A percentile compares a stretch with the other conserved stretches of the same genome.
phyloP scores from a whole-genome alignment of 2,888 invertebrate genomes.

The Eupeodes latifasciatus region DNA sequence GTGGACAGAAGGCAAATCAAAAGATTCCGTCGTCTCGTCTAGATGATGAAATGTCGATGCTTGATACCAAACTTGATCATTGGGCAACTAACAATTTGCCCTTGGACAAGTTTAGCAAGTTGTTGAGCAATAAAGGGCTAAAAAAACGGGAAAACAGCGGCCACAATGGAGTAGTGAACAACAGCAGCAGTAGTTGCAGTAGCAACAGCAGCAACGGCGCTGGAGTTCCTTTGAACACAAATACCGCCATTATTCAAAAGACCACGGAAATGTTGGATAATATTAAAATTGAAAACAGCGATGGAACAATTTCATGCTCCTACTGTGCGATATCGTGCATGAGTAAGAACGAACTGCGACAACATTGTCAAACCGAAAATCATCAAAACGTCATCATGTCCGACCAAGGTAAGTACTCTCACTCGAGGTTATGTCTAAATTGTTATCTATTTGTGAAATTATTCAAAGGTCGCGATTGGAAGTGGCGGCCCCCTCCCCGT shows the following conservation, averaged over 20 bases:
- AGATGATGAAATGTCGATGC: slow-evolving; percentile 84
- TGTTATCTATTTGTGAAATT: slow-evolving; percentile 18
- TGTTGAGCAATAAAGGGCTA: slow-evolving; percentile 82
- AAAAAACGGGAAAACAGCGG: slow-evolving; percentile 79
- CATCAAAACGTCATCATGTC: slow-evolving; percentile 89
- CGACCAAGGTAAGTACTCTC: slow-evolving; percentile 85
- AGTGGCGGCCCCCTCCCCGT: slow-evolving; percentile 88
- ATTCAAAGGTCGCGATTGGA: slow-evolving; percentile 86
- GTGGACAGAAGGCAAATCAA: slow-evolving; percentile 82
- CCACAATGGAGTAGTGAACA: slow-evolving; percentile 66
- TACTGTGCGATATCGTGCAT: slow-evolving; percentile 86
- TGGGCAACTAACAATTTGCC: slow-evolving; percentile 84
- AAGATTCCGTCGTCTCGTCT: slow-evolving; percentile 83
- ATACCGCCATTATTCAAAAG: slow-evolving; percentile 76
- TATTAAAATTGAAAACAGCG: slow-evolving; percentile 78
- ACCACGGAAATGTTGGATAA: slow-evolving; percentile 81
- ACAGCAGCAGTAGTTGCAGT: slow-evolving; percentile 76
- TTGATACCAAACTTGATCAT: slow-evolving; percentile 84
- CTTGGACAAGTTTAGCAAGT: slow-evolving; percentile 83
- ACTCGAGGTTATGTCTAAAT: background rate
- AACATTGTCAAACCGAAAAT: slow-evolving; percentile 87
- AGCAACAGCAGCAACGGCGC: slow-evolving; percentile 79
- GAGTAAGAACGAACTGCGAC: slow-evolving; percentile 85
- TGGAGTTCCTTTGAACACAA: slow-evolving; percentile 17
- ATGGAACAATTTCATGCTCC: slow-evolving; percentile 84